Base-by-base conservation (phyloP, 2,888 invertebrate genomes). In the Apamea anceps region DNA sequence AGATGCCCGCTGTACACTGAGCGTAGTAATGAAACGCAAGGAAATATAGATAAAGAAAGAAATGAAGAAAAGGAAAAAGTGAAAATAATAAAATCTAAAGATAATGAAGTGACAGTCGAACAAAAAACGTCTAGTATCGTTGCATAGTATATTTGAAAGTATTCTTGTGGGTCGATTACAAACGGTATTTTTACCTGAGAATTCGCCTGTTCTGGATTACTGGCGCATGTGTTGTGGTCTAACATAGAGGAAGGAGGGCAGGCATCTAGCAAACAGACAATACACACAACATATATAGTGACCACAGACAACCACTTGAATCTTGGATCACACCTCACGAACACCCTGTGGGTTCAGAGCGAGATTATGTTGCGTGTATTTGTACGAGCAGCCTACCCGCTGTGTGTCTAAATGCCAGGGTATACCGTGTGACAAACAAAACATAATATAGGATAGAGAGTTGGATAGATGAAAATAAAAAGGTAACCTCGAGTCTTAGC, bases 251-350 rank as follows among this genome's bases (percentile, higher is more conserved):
- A 98, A 98, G 98, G 98, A 98, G 98, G 98, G 98, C 98, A 98
- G 98, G 98, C 98, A 98, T 98, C 98, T 98, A 98, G 98, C 98
- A 98, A 98, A 97, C 98, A 98, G 98, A 98, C 98, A 98, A 98
- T 98, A 98, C 97, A 98, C 97, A 97, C 97, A 97, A 97, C 97
- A 97, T 97, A 97, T 97, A 97, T 96, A 97, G 96, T 97, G 97
- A 96, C 96, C 97, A 97, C 96, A 96, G 96, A 96, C 96, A 96
- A 96, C 96, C 95, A 95, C 95, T 95, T 94, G 92, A 95, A 96
- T 96, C 96, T 96, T 96, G 96, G 96, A 96, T 96, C 96, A 96
- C 97, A 96, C 96, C 91, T 96, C 96, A 96, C 96, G 93, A 94
- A 93, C 96, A 95, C 92, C 95, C 94, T 92, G 93, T 93, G 94